Conservation (phyloP, 2,113 vertebrate species). For the Tachuris rubrigastra region DNA sequence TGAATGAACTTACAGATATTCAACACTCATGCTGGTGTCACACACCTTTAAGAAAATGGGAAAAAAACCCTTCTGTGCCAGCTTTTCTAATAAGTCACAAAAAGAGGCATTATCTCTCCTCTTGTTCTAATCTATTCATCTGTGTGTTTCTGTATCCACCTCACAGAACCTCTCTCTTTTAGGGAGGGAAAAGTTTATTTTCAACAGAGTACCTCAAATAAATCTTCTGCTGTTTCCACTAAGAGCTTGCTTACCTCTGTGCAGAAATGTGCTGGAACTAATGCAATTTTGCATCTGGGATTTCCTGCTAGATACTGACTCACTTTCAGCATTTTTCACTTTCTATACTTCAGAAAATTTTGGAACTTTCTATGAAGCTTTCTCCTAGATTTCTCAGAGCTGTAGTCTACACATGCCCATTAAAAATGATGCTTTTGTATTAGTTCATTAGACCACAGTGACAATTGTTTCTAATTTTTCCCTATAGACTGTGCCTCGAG, state of each 20-base stretch:
- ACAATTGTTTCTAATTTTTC: not conserved
- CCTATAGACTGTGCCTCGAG: not conserved
- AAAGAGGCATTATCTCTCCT: not conserved
- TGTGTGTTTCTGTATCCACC: not conserved
- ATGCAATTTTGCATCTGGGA: not conserved
- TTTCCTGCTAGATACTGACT: not conserved
- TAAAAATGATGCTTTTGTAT: not conserved
- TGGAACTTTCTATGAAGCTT: not conserved
- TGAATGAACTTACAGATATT: not conserved
- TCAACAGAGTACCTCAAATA: not conserved
- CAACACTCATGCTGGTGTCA: fast-evolving
- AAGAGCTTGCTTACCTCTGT: not conserved
- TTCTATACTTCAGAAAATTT: not conserved
- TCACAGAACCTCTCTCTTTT: not conserved
- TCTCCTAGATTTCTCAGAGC: not conserved
- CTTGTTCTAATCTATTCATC: not conserved
- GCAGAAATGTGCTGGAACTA: constrained; percentile 32
- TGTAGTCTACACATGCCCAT: not conserved
- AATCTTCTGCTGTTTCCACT: not conserved
- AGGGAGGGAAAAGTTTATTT: not conserved
- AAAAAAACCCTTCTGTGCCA: not conserved
- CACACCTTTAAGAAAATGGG: not conserved
- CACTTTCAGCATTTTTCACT: not conserved
- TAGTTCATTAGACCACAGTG: not conserved
- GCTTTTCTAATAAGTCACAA: not conserved